Conservation (phyloP, 2,797 vertebrate species). For the Choloepus didactylus region DNA sequence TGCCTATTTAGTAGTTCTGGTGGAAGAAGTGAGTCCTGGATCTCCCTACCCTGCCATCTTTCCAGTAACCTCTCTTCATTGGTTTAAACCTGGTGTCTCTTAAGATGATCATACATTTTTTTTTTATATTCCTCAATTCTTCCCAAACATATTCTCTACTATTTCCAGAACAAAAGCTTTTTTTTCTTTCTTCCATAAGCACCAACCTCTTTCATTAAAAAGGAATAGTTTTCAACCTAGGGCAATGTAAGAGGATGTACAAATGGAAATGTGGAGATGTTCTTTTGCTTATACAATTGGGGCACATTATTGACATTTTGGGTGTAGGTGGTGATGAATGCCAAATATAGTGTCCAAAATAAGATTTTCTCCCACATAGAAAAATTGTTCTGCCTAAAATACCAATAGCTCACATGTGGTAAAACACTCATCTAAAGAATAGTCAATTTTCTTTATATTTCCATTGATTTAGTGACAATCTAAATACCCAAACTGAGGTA, state of each 20-base stretch:
- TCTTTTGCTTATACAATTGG: background rate
- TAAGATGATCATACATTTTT: background rate
- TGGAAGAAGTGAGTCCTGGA: too few species aligned
- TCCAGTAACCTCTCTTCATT: background rate
- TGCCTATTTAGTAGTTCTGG: too few species aligned
- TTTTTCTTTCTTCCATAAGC: background rate
- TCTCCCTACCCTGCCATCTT: too few species aligned
- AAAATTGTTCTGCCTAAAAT: background rate
- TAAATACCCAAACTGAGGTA: background rate
- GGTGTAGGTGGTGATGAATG: background rate
- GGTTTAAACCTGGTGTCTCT: background rate
- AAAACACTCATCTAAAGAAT: background rate
- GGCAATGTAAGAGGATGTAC: background rate
- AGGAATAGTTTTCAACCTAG: background rate
- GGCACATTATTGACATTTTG: background rate
- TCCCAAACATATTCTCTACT: background rate
- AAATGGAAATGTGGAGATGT: background rate
- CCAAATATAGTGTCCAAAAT: background rate
- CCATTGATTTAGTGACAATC: background rate
- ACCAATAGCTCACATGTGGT: background rate
- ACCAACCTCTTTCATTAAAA: constrained; percentile 9
- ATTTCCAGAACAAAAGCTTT: background rate
- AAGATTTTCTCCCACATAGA: background rate
- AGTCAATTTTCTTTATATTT: background rate
- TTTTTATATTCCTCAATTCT: background rate